Base-by-base conservation (phyloP, 2,888 invertebrate genomes). In the Drosophila greeni region DNA sequence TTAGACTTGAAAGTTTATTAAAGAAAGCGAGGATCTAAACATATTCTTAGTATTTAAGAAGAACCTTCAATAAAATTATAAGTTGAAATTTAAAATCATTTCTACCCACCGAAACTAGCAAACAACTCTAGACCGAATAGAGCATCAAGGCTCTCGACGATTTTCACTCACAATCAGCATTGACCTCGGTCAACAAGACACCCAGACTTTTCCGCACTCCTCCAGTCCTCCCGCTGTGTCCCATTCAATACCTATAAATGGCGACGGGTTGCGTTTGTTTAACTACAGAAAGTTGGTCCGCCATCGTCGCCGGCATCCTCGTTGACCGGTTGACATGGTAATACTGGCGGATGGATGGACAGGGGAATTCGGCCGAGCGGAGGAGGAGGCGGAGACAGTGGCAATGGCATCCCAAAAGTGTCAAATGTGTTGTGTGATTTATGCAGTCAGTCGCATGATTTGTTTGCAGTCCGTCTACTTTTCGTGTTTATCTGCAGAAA, bases 381-480 rank as follows among this genome's bases (percentile, higher is more conserved):
- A 45, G 37, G 49, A 37, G 18, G 37, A 3, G 43, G 42, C 18
- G 58, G 47, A 18, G 57, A 31, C 43, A 43, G 72, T 53, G 55
- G 61, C 60, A 52, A 76, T 78, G 73, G 76, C 82, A 86, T 86
- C 82, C 86, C 85, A 81, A 86, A 86, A 84, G 86, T 87, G 86
- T 87, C 86, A 86, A 86, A 83, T 78, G 80, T 75, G 76, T 78
- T 84, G 82, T 79, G 85, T 87, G 87, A 86, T 86, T 86, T 86
- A 86, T 86, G 86, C 87, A 84, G 86, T 86, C 81, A 74, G 82
- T 76, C 84, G 85, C 79, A 87, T 87, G 87, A 86, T 86, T 86
- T 86, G 86, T 86, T 84, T 86, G 85, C 87, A 86, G 84, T 86
- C 84, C 85, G 78, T 86, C 86, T 85, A 77, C 80, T 76, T 83